A percentile compares a stretch with the other conserved stretches of the same genome.
These are phyloP conservation scores for Chiloscyllium punctatum DNA, from an alignment of 2,797 vertebrate genomes.

Conservation along the genomic window DNA sequence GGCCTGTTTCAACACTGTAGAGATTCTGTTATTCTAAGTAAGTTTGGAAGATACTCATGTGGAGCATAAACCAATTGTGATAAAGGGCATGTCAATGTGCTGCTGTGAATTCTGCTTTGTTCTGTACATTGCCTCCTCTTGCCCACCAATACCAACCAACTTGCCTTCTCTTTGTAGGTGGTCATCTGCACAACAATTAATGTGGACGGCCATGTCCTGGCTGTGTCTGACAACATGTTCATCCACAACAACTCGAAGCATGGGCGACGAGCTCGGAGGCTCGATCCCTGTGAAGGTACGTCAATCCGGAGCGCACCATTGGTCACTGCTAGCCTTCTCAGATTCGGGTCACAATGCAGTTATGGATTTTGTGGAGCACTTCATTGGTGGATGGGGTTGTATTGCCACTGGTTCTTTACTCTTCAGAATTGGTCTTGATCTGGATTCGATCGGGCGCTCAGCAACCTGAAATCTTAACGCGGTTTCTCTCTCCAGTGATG, in stretches of 20 bases:
- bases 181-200: constrained; percentile 88
- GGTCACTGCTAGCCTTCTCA: not conserved
- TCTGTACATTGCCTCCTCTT: accelerated
- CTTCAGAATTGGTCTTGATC: not conserved
- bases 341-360: not conserved
- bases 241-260: constrained; percentile 98
- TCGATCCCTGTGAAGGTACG: constrained; percentile 90
- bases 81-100: not conserved
- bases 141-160: too few species aligned
- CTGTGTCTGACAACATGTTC: constrained; percentile 95
- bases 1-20: too few species aligned
- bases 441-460: not conserved
- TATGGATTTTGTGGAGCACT: not conserved
- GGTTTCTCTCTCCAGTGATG: not conserved
- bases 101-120: not conserved
- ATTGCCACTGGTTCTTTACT: not conserved
- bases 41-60: not conserved
- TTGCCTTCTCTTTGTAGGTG: constrained; percentile 61
- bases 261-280: constrained; percentile 79
- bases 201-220: constrained; percentile 84
- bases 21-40: not conserved
- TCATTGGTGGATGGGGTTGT: not conserved
- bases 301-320: not conserved
- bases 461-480: not conserved
- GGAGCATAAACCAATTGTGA: not conserved